Evolutionary conservation across 2,888 invertebrate genomes (phyloP).

Genomic region (Lepidocyrtinus sp.): DNA sequence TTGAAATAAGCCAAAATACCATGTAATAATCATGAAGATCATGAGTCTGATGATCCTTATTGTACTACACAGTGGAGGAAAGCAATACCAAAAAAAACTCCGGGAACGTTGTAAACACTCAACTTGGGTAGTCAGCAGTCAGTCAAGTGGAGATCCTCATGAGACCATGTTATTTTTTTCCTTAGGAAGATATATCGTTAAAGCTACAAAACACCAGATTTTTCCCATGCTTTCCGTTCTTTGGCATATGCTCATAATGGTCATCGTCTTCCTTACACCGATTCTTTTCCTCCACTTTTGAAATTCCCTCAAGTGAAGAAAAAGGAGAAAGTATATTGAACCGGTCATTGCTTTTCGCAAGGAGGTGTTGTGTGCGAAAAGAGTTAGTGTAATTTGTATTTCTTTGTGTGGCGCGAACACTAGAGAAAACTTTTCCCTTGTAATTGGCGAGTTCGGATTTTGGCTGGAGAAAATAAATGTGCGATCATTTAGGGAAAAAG

Average conservation of each 20-base stretch:
- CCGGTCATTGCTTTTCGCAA: neutral
- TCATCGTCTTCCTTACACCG: neutral
- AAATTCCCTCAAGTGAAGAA: neutral
- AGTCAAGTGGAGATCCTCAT: neutral
- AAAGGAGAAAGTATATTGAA: neutral
- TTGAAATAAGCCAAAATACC: neutral
- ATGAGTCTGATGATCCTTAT: neutral
- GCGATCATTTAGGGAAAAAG: neutral
- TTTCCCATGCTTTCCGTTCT: too few species aligned
- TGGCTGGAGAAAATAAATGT: neutral
- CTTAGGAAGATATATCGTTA: neutral
- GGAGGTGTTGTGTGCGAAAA: neutral
- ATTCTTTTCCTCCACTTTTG: neutral
- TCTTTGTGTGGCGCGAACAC: neutral
- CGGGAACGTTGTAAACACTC: neutral
- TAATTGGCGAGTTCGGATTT: neutral
- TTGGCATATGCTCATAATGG: neutral
- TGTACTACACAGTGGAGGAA: neutral
- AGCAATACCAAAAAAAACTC: neutral
- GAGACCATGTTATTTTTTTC: neutral
- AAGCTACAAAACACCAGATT: neutral
- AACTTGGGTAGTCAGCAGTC: neutral
- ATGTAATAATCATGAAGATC: neutral
- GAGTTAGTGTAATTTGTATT: neutral
- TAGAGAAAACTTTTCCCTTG: too few species aligned